Base-by-base conservation (phyloP, 2,888 invertebrate species). In the Tuta absoluta region DNA sequence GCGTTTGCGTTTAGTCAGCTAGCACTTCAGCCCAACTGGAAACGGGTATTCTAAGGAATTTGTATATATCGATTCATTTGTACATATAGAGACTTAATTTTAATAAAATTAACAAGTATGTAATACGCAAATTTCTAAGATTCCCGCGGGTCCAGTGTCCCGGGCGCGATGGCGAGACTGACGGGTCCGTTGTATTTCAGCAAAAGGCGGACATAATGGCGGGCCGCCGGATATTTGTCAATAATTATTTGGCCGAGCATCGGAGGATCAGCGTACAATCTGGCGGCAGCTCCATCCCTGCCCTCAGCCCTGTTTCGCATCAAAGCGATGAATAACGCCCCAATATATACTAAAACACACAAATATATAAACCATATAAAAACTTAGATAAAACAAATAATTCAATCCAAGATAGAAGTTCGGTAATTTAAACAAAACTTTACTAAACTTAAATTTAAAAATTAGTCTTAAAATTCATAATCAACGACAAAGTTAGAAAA, bases 171-270 rank as follows among this genome's bases (percentile, higher is more conserved):
- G 77, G 69, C 73, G 75, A 78, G 80, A 86, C 83, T 89, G 85
- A 89, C 85, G 79, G 84, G 79, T 75, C 80, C 85, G 82, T 85
- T 79, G 80, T 85, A 90, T 92, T 92, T 71, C 92, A 92, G 92
- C 92, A 92, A 92, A 91, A 92, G 84, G 92, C 92, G 87, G 92
- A 92, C 87, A 91, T 92, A 82, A 86, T 92, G 92, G 92, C 92
- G 85, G 92, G 92, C 77, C 92, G 92, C 83, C 88, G 92, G 85
- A 91, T 92, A 86, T 92, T 92, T 91, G 92, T 92, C 87, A 92
- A 92, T 92, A 92, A 92, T 92, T 92, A 92, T 92, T 92, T 92
- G 92, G 92, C 92, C 79, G 92, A 92, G 81, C 92, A 92, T 84
- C 89, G 92, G 81, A 88, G 92, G 84, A 92, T 92, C 92, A 92